Evolutionary conservation across 1,140 invertebrate species (phyloP).

Genomic region (Drosophila erecta): DNA sequence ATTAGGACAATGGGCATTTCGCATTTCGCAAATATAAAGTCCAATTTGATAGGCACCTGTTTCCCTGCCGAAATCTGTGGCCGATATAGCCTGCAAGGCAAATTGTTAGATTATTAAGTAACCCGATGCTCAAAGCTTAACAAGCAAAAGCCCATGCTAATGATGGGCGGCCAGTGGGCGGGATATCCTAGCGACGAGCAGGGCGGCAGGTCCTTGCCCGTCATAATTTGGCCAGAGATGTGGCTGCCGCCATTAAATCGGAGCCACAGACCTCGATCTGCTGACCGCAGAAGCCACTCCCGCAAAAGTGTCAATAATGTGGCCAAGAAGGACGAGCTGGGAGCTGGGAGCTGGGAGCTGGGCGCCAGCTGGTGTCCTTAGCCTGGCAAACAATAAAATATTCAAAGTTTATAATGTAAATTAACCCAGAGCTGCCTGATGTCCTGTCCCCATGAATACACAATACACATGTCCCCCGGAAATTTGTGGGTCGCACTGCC

Average conservation of each 20-base stretch:
- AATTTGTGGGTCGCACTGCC: neutral
- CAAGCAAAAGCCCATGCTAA: slow-evolving; percentile 58
- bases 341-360: no score
- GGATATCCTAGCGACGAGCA: slow-evolving; percentile 12
- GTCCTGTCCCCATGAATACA: slow-evolving; percentile 56
- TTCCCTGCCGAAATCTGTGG: slow-evolving; percentile 29
- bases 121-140: slow-evolving; percentile 66
- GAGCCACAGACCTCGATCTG: slow-evolving; percentile 9
- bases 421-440: slow-evolving; percentile 74
- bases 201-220: neutral
- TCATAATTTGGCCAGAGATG: slow-evolving; percentile 73
- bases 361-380: slow-evolving; percentile 68
- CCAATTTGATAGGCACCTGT: no score
- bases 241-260: slow-evolving; percentile 72
- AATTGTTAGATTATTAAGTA: slow-evolving; percentile 78
- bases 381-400: slow-evolving; percentile 78
- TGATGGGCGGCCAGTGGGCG: slow-evolving; percentile 13
- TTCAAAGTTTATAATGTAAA: slow-evolving; percentile 83
- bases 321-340: neutral
- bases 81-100: slow-evolving; percentile 54
- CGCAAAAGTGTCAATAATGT: slow-evolving; percentile 50
- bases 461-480: slow-evolving; percentile 41
- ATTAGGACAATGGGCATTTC: neutral
- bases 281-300: slow-evolving; percentile 22
- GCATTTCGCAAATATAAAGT: neutral